Base-by-base conservation (phyloP, 2,888 invertebrate species). In the Malacosoma neustria region DNA sequence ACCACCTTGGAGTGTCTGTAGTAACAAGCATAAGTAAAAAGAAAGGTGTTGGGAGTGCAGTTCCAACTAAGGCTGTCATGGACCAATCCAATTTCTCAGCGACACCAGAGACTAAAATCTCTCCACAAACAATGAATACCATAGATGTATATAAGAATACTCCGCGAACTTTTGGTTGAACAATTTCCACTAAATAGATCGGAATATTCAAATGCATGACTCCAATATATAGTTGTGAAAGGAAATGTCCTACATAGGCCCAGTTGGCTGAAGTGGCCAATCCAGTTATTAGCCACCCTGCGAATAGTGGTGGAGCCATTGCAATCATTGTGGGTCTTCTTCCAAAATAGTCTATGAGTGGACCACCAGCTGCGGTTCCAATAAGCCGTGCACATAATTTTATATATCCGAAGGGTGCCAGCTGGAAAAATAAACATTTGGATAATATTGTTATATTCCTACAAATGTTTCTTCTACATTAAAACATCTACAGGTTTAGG, bases 1-100 rank as follows among this genome's bases (percentile, higher is more conserved):
- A 93, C 95, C 96, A 97, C 47, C 95, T 89, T 0, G 98, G 98
- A 0, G 97, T 96, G 80, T 98, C 98, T 1, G 97, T 97, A 46
- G 97, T 93, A 32, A 93, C 75, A 56, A 93, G 89, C 90, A 94
- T 93, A 35, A 93, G 73, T 6, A 94, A 60, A 34, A 96, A 85
- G 66, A 94, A 94, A 1, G 96, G 92, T 32, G 96, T 61, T 0
- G 96, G 92, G 22, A 96, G 73, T 1, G 89, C 73, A 1, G 92
- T 91, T 14, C 95, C 96, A 14, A 96, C 67, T 43, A 91, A 89
- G 1, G 97, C 97, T 43, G 98, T 77, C 41, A 89, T 72, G 12
- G 91, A 90, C 97, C 97, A 98, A 56, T 92, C 82, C 33, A 95
- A 69, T 49, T 90, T 91, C 54, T 90, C 89, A 13, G 98, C 98